Base-by-base conservation (phyloP, 2,797 vertebrate genomes). In the Poeciliopsis turneri region DNA sequence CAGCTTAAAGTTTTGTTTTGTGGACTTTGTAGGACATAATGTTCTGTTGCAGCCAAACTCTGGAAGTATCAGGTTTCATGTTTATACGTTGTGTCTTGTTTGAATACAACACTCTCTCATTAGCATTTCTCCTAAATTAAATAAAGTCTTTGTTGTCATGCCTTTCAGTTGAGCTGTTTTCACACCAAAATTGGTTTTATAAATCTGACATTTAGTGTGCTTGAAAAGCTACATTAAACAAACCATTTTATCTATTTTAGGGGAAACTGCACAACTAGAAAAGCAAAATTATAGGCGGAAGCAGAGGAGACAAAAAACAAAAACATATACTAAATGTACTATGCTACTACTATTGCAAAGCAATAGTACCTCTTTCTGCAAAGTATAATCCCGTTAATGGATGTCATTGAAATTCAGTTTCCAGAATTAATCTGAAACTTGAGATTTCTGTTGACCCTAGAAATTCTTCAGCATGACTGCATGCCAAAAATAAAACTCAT, bases 11-110 rank as follows among this genome's bases (percentile, higher is more conserved):
- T 5, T 53, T n/a, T 25, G 36, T 28, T 33, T 9, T 55, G 36
- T 30, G 1, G 16, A 70, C 28, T 6, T 15, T n/a, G 15, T 20
- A 43, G 82, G 4, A 83, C 82, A 79, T 2, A 20, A 69, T 79
- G 82, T 79, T 61, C 61, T 57, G 25, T 36, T 51, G 61, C 43
- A 46, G 6, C 30, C 7, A 30, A 33, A 76, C 11, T 11, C 13
- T 23, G 7, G 39, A 18, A 11, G 51, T 30, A 16, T 77, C 53
- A 43, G 51, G 53, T 74, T 83, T 77, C 72, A n/a, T 10, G 39
- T 71, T 70, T 28, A 49, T 39, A 11, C 0, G 1, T 28, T 46
- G 2, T 0, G 0, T 23, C 2, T 69, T 70, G n/a, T 36, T 72
- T 23, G 33, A 51, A 36, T 2, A 5, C 68, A 33, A 23, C 18